Conservation (phyloP, 2,888 invertebrate genomes). For the Pogonocherus hispidulus region DNA sequence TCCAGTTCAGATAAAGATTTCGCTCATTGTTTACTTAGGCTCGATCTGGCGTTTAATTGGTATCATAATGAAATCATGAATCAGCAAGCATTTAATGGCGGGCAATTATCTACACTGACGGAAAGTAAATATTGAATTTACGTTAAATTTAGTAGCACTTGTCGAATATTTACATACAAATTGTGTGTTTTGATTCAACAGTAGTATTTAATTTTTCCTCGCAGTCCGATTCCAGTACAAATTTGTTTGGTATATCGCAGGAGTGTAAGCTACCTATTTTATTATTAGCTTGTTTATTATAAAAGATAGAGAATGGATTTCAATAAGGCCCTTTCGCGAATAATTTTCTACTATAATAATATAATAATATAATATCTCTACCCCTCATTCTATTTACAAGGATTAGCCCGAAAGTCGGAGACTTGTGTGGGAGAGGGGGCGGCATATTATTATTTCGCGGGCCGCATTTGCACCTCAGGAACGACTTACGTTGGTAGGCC, state of each 20-base stretch:
- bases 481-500: too few species aligned
- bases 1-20: slow-evolving; percentile 32
- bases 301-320: too few species aligned
- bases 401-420: too few species aligned
- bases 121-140: slow-evolving; percentile 41
- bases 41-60: slow-evolving; percentile 46
- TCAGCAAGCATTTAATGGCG: slow-evolving; percentile 47
- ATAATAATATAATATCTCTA: too few species aligned
- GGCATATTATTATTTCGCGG: too few species aligned
- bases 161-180: slow-evolving; percentile 35
- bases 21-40: slow-evolving; percentile 34
- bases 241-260: not conserved
- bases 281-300: too few species aligned
- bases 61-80: slow-evolving; percentile 48
- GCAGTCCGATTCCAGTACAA: not conserved
- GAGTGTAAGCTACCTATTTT: too few species aligned
- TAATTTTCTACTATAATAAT: too few species aligned
- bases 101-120: slow-evolving; percentile 44
- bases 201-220: slow-evolving; percentile 19
- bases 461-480: too few species aligned
- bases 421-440: too few species aligned
- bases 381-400: too few species aligned
- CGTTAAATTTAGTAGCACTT: slow-evolving; percentile 36
- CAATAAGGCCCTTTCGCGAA: too few species aligned
- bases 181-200: slow-evolving; percentile 23